A percentile compares a stretch with the other conserved stretches of the same genome.
Conservation (phyloP, 1,140 invertebrate species). For the Anagrus nilaparvatae region DNA sequence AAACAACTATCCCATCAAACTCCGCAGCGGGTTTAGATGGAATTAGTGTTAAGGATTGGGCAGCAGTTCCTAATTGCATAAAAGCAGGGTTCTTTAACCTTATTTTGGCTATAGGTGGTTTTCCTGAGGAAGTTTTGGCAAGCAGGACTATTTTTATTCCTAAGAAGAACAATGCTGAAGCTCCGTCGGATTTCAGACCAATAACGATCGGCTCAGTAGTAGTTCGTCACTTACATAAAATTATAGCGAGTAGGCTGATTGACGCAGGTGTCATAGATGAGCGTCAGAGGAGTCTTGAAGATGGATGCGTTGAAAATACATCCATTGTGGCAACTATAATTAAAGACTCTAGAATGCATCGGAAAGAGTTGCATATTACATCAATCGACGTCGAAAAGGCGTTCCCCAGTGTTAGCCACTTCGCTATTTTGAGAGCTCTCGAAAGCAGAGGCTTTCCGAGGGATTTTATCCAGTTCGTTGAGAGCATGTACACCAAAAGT, state of each 20-base stretch:
- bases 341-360: not conserved
- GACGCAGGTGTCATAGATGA: not conserved
- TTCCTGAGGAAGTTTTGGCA: constrained; percentile 1
- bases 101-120: constrained; percentile 2
- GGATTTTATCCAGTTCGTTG: constrained; percentile 5
- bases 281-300: constrained; percentile 13
- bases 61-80: not conserved
- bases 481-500: constrained; percentile 6
- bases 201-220: constrained; percentile 35
- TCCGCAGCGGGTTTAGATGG: constrained; percentile 11
- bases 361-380: constrained; percentile 13
- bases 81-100: constrained; percentile 16
- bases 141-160: not conserved
- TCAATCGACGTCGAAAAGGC: constrained; percentile 18
- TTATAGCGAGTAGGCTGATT: constrained; percentile 10
- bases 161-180: constrained; percentile 10
- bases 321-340: constrained; percentile 8
- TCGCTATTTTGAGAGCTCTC: constrained; percentile 12
- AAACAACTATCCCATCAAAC: no score
- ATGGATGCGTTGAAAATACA: constrained; percentile 18
- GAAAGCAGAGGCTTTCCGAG: constrained; percentile 5
- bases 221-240: constrained; percentile 23
- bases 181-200: constrained; percentile 28
- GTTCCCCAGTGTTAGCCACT: no score
- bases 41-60: constrained; percentile 6